Conservation (phyloP, 53 echinoderm and acorn worm species). For the Paelopatides confundens region DNA sequence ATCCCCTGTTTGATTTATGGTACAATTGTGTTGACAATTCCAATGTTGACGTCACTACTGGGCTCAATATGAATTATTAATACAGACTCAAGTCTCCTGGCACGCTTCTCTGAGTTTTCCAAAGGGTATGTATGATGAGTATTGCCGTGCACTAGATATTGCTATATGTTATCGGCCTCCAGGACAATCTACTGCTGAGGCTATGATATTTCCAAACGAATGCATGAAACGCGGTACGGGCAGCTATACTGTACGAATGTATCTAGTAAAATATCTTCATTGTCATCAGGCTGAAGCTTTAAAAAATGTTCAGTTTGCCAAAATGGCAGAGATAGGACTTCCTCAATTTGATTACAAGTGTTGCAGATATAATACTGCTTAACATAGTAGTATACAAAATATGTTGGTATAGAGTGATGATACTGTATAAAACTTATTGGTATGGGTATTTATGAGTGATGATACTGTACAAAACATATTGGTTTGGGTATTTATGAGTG, state of each 20-base stretch:
- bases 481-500: too few species aligned
- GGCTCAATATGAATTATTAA: conserved; percentile 31
- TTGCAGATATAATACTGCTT: too few species aligned
- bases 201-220: neutral
- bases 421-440: too few species aligned
- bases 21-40: conserved; percentile 10
- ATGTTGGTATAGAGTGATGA: too few species aligned
- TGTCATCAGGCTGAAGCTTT: too few species aligned
- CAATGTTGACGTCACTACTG: conserved; percentile 14
- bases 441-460: too few species aligned
- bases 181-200: neutral
- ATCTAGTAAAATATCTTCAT: too few species aligned
- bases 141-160: neutral
- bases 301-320: too few species aligned
- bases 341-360: too few species aligned
- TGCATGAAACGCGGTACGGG: neutral
- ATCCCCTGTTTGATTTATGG: conserved; percentile 32
- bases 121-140: neutral
- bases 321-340: too few species aligned
- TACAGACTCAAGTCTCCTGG: neutral
- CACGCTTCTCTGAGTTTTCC: conserved; percentile 10
- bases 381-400: too few species aligned
- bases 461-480: too few species aligned
- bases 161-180: neutral
- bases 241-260: neutral